These are phyloP conservation scores for Achlya flavicornis DNA, from an alignment of 2,888 invertebrate genomes.

Conservation along the genomic window DNA sequence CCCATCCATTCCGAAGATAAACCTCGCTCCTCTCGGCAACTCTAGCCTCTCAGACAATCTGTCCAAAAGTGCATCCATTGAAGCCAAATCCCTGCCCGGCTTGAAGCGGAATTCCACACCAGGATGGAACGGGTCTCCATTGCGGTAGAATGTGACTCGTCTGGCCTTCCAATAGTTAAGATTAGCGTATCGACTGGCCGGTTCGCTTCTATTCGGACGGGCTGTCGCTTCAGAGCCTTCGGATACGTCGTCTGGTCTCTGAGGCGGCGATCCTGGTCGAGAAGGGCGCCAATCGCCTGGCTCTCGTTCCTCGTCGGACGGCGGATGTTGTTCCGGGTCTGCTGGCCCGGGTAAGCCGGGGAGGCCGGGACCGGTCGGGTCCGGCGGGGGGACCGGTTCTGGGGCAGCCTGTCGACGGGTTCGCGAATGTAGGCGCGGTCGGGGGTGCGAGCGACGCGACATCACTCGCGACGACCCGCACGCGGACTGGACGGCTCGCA, in stretches of 20 bases:
- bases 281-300: slow-evolving; percentile 82
- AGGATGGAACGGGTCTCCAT: slow-evolving; percentile 96
- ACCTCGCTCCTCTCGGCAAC: slow-evolving; percentile 93
- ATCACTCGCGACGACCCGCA: slow-evolving; percentile 66
- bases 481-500: slow-evolving; percentile 66
- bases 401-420: slow-evolving; percentile 74
- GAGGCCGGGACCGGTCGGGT: slow-evolving; percentile 48
- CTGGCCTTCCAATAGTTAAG: slow-evolving; percentile 94
- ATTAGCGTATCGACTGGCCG: slow-evolving; percentile 88
- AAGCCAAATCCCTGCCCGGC: slow-evolving; percentile 93
- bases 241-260: slow-evolving; percentile 74
- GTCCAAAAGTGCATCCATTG: slow-evolving; percentile 92
- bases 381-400: slow-evolving; percentile 68
- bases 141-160: slow-evolving; percentile 94
- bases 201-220: slow-evolving; percentile 84
- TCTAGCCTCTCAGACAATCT: slow-evolving; percentile 94
- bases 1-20: slow-evolving; percentile 96
- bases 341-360: slow-evolving; percentile 30
- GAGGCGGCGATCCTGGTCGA: slow-evolving; percentile 71
- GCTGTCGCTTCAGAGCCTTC: slow-evolving; percentile 80
- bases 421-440: slow-evolving; percentile 67
- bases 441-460: slow-evolving; percentile 76
- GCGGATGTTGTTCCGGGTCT: slow-evolving; percentile 65
- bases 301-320: slow-evolving; percentile 80
- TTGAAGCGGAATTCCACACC: slow-evolving; percentile 94